Evolutionary conservation across 2,797 vertebrate species (phyloP), one percentile per base, ranked within the genome.

Genomic region (Typhlichthys eigenmanni): DNA sequence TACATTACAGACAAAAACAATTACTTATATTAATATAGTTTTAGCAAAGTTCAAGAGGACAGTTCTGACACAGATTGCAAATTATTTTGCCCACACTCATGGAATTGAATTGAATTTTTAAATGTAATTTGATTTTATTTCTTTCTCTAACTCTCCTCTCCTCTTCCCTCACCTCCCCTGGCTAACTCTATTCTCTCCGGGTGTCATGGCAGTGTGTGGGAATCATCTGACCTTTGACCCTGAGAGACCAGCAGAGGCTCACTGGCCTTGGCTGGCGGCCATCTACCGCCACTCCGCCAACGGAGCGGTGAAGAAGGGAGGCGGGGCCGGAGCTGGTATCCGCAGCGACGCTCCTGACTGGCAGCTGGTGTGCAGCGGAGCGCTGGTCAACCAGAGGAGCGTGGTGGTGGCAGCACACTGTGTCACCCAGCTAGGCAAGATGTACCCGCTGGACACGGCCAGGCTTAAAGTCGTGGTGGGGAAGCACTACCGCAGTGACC

Each of bases 221-320:
- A 98, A 97, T 89, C 88, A 94, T 60, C 92, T 91, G 43, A 94
- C 94, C 78, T 83, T 92, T 83, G 92, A 95, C 67, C 72, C 92
- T 13, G 88, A 92, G 70, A 95, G 92, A 87, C 83, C 90, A 1
- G 85, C 80, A 13, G 93, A 94, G 59, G 85, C 78, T 16, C 92
- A 93, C 75, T 99, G 97, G 97, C 95, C 96, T 0, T 99, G 97
- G 97, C 95, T 98, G 65, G 96, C 93, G 0, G 96, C 97, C 79
- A 91, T 99, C 79, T 99, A 98, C 74, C 92, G 95, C 32, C 90
- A 85, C 0, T 89, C 92, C 82, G 86, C 81, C 78, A 91, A 77
- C 0, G 82, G 90, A 13, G 69, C 78, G 5, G 82, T 55, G 61
- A 82, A 86, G 80, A 83, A 80, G 71, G 68, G 78, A 3, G 54